These are phyloP conservation scores for Cebus imitator DNA, from an alignment of 2,113 vertebrate species.

Conservation along the genomic window DNA sequence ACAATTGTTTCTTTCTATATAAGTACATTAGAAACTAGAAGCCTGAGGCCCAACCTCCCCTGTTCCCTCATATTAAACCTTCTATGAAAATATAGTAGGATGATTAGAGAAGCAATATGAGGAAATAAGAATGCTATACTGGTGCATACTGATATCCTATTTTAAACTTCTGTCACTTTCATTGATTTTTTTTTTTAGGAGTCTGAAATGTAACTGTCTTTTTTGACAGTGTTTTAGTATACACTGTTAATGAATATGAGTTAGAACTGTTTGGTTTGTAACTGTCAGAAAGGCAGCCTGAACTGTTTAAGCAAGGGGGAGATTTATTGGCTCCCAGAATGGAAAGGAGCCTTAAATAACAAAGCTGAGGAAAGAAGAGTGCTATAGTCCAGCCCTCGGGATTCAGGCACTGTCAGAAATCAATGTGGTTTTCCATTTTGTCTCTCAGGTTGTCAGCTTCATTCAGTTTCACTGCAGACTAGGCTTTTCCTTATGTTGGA, in stretches of 20 bases:
- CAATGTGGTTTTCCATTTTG: background rate
- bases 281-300: background rate
- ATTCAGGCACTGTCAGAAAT: background rate
- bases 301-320: background rate
- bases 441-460: conserved; percentile 2
- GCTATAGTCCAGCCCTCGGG: background rate
- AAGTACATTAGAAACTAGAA: background rate
- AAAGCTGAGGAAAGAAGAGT: background rate
- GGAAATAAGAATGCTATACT: background rate
- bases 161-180: background rate
- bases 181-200: background rate
- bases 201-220: background rate
- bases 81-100: background rate
- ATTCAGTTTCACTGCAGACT: background rate
- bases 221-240: background rate
- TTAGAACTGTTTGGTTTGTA: background rate
- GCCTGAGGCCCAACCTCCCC: background rate
- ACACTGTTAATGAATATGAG: background rate
- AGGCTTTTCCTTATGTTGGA: background rate
- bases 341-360: background rate
- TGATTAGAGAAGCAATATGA: background rate
- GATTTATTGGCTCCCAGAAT: background rate
- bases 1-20: background rate
- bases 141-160: background rate
- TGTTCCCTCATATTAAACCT: background rate